Conservation (phyloP, 2,113 vertebrate genomes). For the Lonchura striata region DNA sequence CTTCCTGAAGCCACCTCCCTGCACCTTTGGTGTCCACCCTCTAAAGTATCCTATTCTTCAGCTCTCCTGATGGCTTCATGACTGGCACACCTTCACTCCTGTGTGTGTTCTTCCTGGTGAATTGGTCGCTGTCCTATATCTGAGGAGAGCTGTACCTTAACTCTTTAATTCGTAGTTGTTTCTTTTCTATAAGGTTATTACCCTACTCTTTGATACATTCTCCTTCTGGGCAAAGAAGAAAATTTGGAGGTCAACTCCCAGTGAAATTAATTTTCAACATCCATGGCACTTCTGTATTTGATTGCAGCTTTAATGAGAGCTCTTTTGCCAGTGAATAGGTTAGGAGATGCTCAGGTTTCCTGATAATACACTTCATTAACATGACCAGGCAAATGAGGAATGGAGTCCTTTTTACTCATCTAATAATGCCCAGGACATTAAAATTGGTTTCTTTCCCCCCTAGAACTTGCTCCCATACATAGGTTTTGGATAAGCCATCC, state of each 20-base stretch:
- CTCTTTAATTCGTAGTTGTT: neutral
- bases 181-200: neutral
- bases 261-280: neutral
- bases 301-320: neutral
- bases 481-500: neutral
- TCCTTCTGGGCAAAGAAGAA: neutral
- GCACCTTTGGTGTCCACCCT: neutral
- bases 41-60: neutral
- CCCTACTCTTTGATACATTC: neutral
- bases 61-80: neutral
- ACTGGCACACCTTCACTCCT: neutral
- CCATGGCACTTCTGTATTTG: neutral
- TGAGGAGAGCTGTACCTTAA: neutral
- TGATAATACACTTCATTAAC: neutral
- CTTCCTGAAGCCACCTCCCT: neutral
- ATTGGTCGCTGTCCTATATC: neutral
- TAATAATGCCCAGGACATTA: neutral
- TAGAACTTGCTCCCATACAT: neutral
- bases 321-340: neutral
- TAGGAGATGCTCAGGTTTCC: neutral
- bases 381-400: neutral
- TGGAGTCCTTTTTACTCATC: neutral
- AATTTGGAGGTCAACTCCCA: neutral
- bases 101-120: neutral
- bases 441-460: neutral